Percentiles rank a stretch among this genome's conserved stretches.
Conservation (phyloP, 2,113 vertebrate species). For the Laticauda colubrina region DNA sequence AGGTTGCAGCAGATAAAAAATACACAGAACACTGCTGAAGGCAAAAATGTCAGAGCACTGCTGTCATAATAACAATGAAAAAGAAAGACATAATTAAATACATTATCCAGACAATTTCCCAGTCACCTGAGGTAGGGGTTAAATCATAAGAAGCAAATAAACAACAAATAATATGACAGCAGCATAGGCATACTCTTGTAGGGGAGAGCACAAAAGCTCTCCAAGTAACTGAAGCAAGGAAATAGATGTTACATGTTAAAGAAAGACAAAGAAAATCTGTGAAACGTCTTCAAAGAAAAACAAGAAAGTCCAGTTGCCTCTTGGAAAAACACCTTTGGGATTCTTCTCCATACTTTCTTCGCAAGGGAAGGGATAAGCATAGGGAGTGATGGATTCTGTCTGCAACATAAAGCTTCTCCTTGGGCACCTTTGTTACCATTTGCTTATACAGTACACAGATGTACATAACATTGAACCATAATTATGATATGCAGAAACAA, state of each 20-base stretch:
- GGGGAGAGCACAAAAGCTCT: neutral
- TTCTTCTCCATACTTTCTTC: neutral
- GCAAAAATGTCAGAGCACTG: neutral
- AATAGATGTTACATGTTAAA: neutral
- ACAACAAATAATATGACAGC: slow-evolving; percentile 2
- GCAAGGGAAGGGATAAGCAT: no score
- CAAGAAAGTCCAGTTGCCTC: no score
- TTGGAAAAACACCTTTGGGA: no score
- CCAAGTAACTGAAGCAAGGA: neutral
- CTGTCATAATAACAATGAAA: slow-evolving; percentile 21
- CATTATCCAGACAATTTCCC: slow-evolving; percentile 16
- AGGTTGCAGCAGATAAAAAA: slow-evolving; percentile 3
- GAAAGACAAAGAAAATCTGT: neutral
- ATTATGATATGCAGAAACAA: neutral
- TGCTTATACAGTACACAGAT: neutral
- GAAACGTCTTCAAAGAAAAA: no score
- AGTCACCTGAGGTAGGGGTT: slow-evolving; percentile 25
- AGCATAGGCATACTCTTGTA: neutral
- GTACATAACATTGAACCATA: neutral
- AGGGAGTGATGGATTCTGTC: neutral
- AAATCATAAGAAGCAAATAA: slow-evolving; percentile 26
- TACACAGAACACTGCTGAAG: slow-evolving; percentile 16
- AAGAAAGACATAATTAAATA: slow-evolving; percentile 11
- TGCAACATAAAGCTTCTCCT: neutral
- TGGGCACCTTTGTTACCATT: neutral